Base-by-base conservation (phyloP, 2,113 vertebrate species). In the Oncorhynchus mykiss region DNA sequence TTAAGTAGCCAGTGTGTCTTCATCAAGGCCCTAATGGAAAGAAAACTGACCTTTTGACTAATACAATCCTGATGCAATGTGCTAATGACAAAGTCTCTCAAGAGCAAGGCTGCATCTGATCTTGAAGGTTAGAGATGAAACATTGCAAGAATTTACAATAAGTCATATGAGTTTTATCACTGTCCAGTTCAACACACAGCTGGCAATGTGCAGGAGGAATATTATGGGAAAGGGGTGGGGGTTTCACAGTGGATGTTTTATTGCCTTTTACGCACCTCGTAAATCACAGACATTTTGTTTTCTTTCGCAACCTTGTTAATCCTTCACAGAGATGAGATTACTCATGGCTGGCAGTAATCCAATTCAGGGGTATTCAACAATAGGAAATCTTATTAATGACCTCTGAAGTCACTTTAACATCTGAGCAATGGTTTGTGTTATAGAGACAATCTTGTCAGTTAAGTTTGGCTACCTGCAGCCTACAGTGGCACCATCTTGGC, bases 41-140 rank as follows among this genome's bases (percentile, higher is more conserved):
- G 91, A 90, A 87, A 88, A 90, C 81, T 72, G 88, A 92, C 89
- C 91, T 93, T 92, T 82, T 87, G 89, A 86, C 79, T 86, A 89
- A 91, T 78, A 62, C 77, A 78, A 84, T 81, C 88, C 86, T 0
- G 0, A 83, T 31, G 82, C 83, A 84, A 87, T 71, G 82, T 88
- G 84, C 87, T 85, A 84, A 82, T 91, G 91, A 90, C 82, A 86
- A 24, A 69, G 80, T 31, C 72, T 76, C 76, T 81, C 68, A 86
- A 87, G 81, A 84, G 68, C 11, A 49, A 87, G 87, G 84, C 88
- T 87, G 80, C 77, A 86, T 92, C 89, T 89, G 84, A 86, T 92
- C 89, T 90, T 92, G 91, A 92, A 93, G 91, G 91, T 92, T 92
- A 92, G 84, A 73, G 83, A 88, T 84, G 87, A 72, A 85, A 84